phyloP scores from a whole-genome alignment of 2,888 invertebrate genomes.

The Epirrita christyi region DNA sequence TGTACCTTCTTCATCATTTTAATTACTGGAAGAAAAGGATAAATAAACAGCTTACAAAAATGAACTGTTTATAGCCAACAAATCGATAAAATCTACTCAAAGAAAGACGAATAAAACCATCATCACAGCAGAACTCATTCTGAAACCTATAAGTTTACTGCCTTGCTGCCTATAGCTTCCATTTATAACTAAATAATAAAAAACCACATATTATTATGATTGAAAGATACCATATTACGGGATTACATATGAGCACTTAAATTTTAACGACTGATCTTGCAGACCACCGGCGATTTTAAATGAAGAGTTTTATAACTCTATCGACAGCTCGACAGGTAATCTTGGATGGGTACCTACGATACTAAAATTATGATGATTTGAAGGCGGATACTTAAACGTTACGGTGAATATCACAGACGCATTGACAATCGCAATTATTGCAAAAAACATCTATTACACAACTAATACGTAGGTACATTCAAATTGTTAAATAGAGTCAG shows the following conservation, averaged over 20 bases:
- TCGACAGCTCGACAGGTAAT: slow-evolving; percentile 35
- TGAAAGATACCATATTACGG: slow-evolving; percentile 56
- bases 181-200: slow-evolving; percentile 53
- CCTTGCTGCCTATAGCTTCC: slow-evolving; percentile 38
- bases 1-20: neutral
- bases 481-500: too few relatives aligned
- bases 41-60: slow-evolving; percentile 26
- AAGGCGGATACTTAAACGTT: slow-evolving; percentile 12
- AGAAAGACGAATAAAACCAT: slow-evolving; percentile 29
- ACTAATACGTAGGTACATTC: too few relatives aligned
- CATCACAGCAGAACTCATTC: slow-evolving; percentile 26
- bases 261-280: slow-evolving; percentile 51
- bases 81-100: slow-evolving; percentile 26
- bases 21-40: slow-evolving; percentile 13
- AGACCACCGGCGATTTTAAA: slow-evolving; percentile 50
- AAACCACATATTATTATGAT: slow-evolving; percentile 49
- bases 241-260: slow-evolving; percentile 56
- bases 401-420: neutral
- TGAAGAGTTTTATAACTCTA: slow-evolving; percentile 36
- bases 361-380: slow-evolving; percentile 14
- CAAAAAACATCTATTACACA: too few relatives aligned
- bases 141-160: slow-evolving; percentile 24
- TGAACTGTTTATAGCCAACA: slow-evolving; percentile 20
- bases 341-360: slow-evolving; percentile 25
- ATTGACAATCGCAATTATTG: neutral